Evolutionary conservation across 2,888 invertebrate species (phyloP).

Genomic region (Cerastis rubricosa): DNA sequence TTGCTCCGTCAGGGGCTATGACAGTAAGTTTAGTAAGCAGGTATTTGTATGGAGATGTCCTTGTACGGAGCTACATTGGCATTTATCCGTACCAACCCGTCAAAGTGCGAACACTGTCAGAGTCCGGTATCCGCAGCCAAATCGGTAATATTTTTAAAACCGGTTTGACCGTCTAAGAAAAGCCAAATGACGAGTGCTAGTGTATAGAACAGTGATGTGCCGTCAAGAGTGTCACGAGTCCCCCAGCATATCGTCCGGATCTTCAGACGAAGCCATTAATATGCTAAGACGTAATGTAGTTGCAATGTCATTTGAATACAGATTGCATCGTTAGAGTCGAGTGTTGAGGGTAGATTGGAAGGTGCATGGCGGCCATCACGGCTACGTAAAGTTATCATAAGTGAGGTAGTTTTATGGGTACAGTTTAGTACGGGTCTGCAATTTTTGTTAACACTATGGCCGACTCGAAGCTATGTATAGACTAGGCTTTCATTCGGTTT

Average conservation of each 20-base stretch:
- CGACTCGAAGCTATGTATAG: neutral
- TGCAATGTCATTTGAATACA: conserved; percentile 37
- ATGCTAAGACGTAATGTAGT: conserved; percentile 16
- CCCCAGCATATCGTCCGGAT: neutral
- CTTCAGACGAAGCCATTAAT: conserved; percentile 7
- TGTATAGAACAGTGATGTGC: conserved; percentile 23
- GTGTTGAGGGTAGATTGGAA: conserved; percentile 4
- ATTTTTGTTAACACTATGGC: neutral
- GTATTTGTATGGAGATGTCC: neutral
- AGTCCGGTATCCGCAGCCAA: neutral
- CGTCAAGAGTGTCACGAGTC: neutral
- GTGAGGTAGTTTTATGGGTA: conserved; percentile 3
- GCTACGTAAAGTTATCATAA: neutral
- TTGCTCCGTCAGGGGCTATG: neutral
- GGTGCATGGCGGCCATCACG: conserved; percentile 14
- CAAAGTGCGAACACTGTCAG: neutral
- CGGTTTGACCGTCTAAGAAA: neutral
- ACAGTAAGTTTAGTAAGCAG: neutral
- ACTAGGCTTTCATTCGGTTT: neutral
- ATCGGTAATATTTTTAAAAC: neutral
- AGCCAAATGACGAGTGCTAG: neutral
- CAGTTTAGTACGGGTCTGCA: neutral
- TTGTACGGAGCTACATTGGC: neutral
- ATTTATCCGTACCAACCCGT: neutral
- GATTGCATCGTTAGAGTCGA: conserved; percentile 27